phyloP scores from a whole-genome alignment of 2,113 vertebrate species.

The Notothenia coriiceps region DNA sequence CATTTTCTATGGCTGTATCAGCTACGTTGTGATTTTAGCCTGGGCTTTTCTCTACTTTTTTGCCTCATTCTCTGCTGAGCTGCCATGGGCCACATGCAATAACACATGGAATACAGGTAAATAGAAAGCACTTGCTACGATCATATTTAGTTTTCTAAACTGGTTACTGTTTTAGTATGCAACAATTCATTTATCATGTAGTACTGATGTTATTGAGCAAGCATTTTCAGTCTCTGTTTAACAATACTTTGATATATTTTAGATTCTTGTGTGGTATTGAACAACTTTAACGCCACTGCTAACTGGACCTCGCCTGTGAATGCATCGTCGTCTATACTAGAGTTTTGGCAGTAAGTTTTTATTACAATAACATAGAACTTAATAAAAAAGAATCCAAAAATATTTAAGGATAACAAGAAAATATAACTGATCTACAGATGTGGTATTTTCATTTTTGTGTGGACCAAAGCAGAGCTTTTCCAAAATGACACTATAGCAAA shows the following conservation, averaged over 20 bases:
- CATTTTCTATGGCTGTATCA: constrained; percentile 68
- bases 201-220: not conserved
- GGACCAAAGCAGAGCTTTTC: not conserved
- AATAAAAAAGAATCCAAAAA: not conserved
- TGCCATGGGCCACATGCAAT: constrained; percentile 90
- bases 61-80: constrained; percentile 86
- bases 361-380: no score
- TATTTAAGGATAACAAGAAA: not conserved
- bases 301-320: constrained; percentile 77
- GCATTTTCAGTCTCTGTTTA: constrained; percentile 15
- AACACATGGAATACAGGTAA: constrained; percentile 92
- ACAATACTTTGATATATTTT: constrained; percentile 50
- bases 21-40: constrained; percentile 77
- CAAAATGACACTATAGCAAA: no score
- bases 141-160: not conserved
- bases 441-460: not conserved
- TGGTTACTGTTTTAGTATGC: not conserved
- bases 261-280: constrained; percentile 87
- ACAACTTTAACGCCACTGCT: constrained; percentile 73
- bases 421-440: not conserved
- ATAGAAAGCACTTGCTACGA: not conserved
- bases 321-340: constrained; percentile 86
- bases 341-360: constrained; percentile 93
- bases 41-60: constrained; percentile 89
- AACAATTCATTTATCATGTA: not conserved